Evolutionary conservation across 2,797 vertebrate species (phyloP).

Genomic region (Argentina silus): DNA sequence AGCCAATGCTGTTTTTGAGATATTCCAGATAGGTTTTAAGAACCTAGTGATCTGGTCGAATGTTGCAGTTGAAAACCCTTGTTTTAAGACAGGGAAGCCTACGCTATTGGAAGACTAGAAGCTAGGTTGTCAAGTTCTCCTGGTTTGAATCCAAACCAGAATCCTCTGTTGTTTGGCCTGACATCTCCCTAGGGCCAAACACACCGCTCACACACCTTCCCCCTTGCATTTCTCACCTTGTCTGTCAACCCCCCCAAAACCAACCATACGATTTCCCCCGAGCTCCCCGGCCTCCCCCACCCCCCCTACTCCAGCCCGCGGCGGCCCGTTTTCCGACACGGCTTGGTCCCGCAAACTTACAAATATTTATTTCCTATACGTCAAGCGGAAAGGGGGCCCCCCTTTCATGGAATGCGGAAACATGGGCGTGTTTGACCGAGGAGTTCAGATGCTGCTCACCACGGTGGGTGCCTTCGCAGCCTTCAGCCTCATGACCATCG

Average conservation of each 20-base stretch:
- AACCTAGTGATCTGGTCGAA: no score
- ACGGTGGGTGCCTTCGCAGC: conserved; percentile 98
- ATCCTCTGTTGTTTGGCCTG: conserved; percentile 24
- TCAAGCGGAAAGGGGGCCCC: conserved; percentile 86
- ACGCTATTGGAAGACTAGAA: conserved; percentile 50
- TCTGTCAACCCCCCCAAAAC: conserved; percentile 55
- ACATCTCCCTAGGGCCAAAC: not conserved
- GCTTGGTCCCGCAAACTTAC: conserved; percentile 78
- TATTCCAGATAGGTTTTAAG: no score
- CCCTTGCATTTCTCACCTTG: conserved; percentile 47
- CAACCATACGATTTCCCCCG: conserved; percentile 75
- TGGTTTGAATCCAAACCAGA: not conserved
- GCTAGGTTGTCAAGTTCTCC: conserved; percentile 18
- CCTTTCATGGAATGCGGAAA: conserved; percentile 98
- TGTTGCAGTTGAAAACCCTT: conserved; percentile 18
- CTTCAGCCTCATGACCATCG: conserved; percentile 99
- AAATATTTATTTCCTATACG: conserved; percentile 83
- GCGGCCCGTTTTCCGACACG: conserved; percentile 67
- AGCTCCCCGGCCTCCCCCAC: conserved; percentile 63
- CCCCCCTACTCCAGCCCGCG: conserved; percentile 58
- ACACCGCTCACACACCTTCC: conserved; percentile 5
- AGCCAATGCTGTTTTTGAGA: no score
- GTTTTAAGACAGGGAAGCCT: conserved; percentile 55
- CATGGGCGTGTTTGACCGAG: conserved; percentile 99
- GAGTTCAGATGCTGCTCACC: conserved; percentile 99